phyloP scores from a whole-genome alignment of 1,140 invertebrate genomes.

The Coelopa frigida region DNA sequence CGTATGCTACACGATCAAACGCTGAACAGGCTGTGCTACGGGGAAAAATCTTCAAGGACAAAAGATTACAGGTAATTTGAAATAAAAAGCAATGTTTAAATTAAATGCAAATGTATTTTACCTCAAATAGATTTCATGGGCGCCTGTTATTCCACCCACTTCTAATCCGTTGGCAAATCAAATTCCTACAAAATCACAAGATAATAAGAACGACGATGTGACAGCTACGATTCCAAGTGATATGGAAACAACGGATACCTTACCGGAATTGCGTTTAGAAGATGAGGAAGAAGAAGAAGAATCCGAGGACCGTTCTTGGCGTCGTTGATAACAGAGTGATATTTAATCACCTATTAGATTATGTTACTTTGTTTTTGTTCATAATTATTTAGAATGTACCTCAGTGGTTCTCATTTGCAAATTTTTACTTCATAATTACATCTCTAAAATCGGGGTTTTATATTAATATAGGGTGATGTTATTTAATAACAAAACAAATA shows the following conservation, averaged over 20 bases:
- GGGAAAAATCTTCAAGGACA: constrained; percentile 43
- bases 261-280: constrained; percentile 39
- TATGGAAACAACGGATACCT: constrained; percentile 24
- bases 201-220: constrained; percentile 9
- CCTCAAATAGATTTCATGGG: constrained; percentile 33
- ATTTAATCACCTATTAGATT: no score
- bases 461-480: no score
- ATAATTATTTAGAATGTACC: no score
- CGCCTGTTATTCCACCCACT: constrained; percentile 35
- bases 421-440: no score
- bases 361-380: no score
- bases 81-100: background rate
- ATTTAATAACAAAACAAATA: no score
- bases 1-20: constrained; percentile 41
- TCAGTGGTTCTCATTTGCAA: no score
- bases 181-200: background rate
- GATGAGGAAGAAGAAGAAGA: constrained; percentile 44
- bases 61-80: constrained; percentile 31
- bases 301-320: constrained; percentile 43
- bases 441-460: no score
- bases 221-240: no score
- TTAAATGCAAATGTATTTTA: background rate
- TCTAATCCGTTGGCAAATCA: background rate
- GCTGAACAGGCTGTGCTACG: constrained; percentile 44
- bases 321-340: no score